These are phyloP conservation scores for Montipora foliosa DNA, from an alignment of 64 coral and sea anemone species.

Conservation along the genomic window DNA sequence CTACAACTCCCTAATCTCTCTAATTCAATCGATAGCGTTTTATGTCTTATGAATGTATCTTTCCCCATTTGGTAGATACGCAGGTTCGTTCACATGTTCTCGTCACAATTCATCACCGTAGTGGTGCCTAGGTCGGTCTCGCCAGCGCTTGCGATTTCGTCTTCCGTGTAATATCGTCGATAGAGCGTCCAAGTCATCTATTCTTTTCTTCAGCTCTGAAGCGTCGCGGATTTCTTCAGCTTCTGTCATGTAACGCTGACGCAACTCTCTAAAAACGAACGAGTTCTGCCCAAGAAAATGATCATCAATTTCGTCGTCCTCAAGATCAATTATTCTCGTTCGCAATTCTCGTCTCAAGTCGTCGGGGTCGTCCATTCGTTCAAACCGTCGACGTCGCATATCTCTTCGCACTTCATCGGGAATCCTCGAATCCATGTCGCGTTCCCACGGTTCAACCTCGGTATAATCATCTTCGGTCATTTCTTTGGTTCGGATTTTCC, in stretches of 20 bases:
- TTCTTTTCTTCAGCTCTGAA: conserved; percentile 69
- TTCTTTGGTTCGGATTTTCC: conserved; percentile 78
- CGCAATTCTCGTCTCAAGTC: conserved; percentile 78
- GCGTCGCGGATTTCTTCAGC: conserved; percentile 60
- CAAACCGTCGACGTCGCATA: conserved; percentile 55
- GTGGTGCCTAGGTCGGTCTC: neutral
- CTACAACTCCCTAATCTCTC: no score
- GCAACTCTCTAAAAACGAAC: conserved; percentile 58
- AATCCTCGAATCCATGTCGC: conserved; percentile 48
- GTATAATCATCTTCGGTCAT: conserved; percentile 80
- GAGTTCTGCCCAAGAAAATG: conserved; percentile 18
- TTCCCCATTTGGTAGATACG: no score
- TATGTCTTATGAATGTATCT: no score
- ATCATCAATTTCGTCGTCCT: conserved; percentile 20
- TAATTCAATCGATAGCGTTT: no score
- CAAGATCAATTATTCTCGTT: conserved; percentile 46
- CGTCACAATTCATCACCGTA: conserved; percentile 22
- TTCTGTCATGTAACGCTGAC: conserved; percentile 65
- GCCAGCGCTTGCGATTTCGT: neutral
- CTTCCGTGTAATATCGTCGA: conserved; percentile 53
- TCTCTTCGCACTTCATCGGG: conserved; percentile 66
- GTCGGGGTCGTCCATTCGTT: conserved; percentile 40
- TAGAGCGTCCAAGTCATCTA: conserved; percentile 82
- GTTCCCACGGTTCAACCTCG: conserved; percentile 70
- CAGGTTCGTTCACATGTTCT: no score